Conservation (phyloP, 2,797 vertebrate genomes). For the Zalophus californianus region DNA sequence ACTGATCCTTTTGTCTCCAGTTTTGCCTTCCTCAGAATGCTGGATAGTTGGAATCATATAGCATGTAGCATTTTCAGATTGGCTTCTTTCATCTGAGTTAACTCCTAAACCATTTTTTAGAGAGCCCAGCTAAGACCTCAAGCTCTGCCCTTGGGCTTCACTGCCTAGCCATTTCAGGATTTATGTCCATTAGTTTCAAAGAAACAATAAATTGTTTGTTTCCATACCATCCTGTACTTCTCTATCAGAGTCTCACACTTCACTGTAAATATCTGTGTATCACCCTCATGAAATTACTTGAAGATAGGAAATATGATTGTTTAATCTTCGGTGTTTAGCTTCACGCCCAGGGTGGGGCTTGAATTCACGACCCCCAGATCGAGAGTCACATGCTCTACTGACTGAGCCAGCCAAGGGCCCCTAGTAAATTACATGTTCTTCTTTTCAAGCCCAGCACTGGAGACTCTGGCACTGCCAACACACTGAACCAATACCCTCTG, state of each 20-base stretch:
- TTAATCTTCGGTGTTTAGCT: neutral
- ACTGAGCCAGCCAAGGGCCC: neutral
- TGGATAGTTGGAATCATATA: neutral
- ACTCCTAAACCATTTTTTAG: neutral
- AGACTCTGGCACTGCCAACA: neutral
- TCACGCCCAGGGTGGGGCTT: neutral
- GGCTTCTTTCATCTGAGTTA: neutral
- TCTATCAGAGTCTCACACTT: neutral
- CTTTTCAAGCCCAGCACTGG: neutral
- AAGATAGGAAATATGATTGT: neutral
- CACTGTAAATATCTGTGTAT: neutral
- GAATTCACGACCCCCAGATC: neutral
- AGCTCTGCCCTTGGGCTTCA: neutral
- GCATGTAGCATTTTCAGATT: neutral
- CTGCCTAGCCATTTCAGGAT: neutral
- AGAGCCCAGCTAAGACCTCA: constrained; percentile 4
- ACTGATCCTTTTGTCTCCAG: neutral
- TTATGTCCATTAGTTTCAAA: neutral
- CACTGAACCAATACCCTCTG: neutral
- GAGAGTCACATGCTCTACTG: neutral
- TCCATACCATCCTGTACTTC: neutral
- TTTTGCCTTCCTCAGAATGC: neutral
- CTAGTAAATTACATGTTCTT: neutral
- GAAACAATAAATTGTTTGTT: neutral
- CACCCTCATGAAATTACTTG: neutral